These are phyloP conservation scores for Alca torda DNA, from an alignment of 2,797 vertebrate genomes.

Conservation along the genomic window DNA sequence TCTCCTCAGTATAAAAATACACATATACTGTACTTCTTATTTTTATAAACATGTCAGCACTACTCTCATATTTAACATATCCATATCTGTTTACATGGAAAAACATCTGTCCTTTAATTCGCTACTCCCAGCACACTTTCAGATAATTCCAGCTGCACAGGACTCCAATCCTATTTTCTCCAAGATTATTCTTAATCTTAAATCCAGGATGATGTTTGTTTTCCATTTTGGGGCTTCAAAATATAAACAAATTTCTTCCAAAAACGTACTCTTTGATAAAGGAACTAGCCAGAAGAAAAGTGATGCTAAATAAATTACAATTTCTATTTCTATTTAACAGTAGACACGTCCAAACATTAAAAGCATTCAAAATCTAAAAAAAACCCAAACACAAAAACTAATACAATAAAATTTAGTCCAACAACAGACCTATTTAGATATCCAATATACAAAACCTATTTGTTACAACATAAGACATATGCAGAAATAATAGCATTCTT, in stretches of 20 bases:
- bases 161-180: conserved; percentile 23
- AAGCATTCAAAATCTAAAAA: background rate
- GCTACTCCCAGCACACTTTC: background rate
- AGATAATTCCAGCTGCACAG: background rate
- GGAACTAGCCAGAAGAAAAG: background rate
- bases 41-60: background rate
- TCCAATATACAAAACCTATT: background rate
- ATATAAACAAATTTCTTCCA: background rate
- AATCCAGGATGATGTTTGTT: background rate
- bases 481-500: conserved; percentile 49
- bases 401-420: background rate
- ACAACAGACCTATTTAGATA: conserved; percentile 40
- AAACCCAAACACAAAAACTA: background rate
- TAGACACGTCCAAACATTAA: background rate
- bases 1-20: background rate
- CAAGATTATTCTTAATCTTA: background rate
- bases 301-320: background rate
- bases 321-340: background rate
- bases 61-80: background rate
- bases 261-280: background rate
- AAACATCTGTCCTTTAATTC: conserved; percentile 1
- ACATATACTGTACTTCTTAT: background rate
- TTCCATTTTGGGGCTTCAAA: background rate
- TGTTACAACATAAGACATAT: conserved; percentile 13
- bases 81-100: background rate